phyloP scores from a whole-genome alignment of 64 coral and sea anemone genomes.

The Anthopleura sola region DNA sequence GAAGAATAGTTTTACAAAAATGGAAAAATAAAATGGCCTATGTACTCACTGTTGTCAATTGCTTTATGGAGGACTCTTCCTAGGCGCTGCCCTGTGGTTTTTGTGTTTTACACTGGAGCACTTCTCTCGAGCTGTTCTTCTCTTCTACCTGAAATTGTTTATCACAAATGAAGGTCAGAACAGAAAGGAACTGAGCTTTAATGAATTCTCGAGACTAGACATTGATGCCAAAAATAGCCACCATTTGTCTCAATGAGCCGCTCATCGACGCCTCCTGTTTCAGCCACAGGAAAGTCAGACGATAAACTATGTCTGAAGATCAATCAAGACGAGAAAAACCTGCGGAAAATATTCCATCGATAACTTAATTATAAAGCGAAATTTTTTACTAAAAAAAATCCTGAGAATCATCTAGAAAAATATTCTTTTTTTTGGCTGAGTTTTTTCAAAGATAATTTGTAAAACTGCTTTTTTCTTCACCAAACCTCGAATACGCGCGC shows the following conservation, averaged over 20 bases:
- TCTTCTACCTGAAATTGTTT: not conserved
- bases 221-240: not conserved
- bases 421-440: not conserved
- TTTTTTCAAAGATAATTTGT: not conserved
- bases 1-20: not conserved
- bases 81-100: no score
- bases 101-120: not conserved
- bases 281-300: not conserved
- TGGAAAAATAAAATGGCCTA: not conserved
- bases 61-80: not conserved
- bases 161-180: conserved; percentile 2
- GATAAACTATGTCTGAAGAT: not conserved
- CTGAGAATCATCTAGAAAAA: not conserved
- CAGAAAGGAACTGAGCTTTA: not conserved
- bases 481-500: not conserved
- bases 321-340: not conserved
- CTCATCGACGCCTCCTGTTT: not conserved
- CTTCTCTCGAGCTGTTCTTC: not conserved
- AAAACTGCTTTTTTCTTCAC: not conserved
- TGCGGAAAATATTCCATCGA: not conserved
- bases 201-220: conserved; percentile 3
- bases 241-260: not conserved
- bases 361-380: not conserved
- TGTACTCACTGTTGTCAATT: not conserved
- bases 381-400: not conserved